Evolutionary conservation across 2,113 vertebrate species (phyloP).

Genomic region (Lophura nycthemera): DNA sequence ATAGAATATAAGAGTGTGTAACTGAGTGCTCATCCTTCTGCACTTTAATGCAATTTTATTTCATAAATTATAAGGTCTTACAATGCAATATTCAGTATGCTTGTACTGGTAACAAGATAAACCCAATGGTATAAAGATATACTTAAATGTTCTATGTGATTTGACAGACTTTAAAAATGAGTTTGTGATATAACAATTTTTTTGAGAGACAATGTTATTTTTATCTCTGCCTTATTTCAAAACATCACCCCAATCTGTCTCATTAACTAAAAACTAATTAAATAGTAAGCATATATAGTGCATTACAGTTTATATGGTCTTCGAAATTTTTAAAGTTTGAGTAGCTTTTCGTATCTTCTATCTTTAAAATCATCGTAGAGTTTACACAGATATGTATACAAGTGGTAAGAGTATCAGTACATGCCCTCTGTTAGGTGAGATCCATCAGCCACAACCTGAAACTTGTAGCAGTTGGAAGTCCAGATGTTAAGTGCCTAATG

Average conservation of each 20-base stretch:
- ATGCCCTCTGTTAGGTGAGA: not conserved
- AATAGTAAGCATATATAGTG: not conserved
- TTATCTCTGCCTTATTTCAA: not conserved
- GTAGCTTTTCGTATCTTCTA: not conserved
- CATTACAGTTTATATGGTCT: not conserved
- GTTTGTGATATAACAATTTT: not conserved
- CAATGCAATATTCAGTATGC: not conserved
- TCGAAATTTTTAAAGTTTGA: not conserved
- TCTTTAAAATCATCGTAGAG: not conserved
- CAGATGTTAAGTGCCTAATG: not conserved
- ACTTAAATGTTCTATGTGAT: not conserved
- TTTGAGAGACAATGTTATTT: not conserved
- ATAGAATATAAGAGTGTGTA: not conserved
- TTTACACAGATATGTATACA: not conserved
- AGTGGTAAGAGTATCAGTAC: not conserved
- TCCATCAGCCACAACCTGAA: not conserved
- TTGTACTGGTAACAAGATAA: not conserved
- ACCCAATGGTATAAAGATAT: not conserved
- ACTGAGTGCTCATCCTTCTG: conserved; percentile 18
- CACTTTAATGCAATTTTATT: not conserved
- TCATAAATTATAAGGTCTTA: not conserved
- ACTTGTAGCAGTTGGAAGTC: not conserved
- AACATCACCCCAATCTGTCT: not conserved
- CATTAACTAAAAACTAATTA: not conserved
- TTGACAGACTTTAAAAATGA: not conserved